A percentile compares a stretch with the other conserved stretches of the same genome.
Conservation (phyloP, 2,888 invertebrate genomes). For the Spilosoma lubricipeda region DNA sequence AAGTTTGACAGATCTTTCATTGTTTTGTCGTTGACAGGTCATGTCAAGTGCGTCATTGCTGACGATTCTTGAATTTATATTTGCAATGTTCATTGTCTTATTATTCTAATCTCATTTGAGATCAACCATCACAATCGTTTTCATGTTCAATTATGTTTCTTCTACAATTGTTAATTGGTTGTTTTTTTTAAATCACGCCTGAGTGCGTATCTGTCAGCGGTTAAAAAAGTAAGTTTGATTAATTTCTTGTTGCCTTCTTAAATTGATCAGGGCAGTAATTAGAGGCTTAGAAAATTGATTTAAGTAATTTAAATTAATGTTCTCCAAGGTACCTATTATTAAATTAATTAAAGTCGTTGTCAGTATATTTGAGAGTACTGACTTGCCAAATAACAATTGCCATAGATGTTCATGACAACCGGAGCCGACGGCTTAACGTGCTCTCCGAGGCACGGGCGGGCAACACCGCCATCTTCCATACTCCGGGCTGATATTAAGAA, state of each 20-base stretch:
- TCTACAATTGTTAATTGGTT: constrained; percentile 40
- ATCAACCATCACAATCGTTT: constrained; percentile 30
- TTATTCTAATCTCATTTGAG: neutral
- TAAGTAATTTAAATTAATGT: neutral
- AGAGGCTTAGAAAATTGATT: neutral
- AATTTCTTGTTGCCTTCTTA: constrained; percentile 28
- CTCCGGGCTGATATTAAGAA: too few species aligned
- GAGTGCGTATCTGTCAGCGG: constrained; percentile 21
- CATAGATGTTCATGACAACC: too few species aligned
- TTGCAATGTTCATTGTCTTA: too few species aligned
- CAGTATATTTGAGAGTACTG: too few species aligned
- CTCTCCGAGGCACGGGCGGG: too few species aligned
- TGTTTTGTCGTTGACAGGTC: neutral
- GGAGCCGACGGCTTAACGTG: too few species aligned
- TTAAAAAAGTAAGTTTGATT: constrained; percentile 33
- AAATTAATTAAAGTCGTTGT: too few species aligned
- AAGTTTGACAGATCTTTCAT: neutral
- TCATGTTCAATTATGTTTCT: constrained; percentile 41
- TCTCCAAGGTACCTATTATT: neutral
- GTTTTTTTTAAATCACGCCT: constrained; percentile 34
- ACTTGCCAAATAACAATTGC: too few species aligned
- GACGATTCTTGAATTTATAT: neutral
- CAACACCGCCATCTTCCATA: too few species aligned
- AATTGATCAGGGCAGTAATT: constrained; percentile 8
- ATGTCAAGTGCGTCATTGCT: neutral